Evolutionary conservation across 2,888 invertebrate genomes (phyloP), one percentile per base, ranked within the genome.

Genomic region (Callinectes sapidus): DNA sequence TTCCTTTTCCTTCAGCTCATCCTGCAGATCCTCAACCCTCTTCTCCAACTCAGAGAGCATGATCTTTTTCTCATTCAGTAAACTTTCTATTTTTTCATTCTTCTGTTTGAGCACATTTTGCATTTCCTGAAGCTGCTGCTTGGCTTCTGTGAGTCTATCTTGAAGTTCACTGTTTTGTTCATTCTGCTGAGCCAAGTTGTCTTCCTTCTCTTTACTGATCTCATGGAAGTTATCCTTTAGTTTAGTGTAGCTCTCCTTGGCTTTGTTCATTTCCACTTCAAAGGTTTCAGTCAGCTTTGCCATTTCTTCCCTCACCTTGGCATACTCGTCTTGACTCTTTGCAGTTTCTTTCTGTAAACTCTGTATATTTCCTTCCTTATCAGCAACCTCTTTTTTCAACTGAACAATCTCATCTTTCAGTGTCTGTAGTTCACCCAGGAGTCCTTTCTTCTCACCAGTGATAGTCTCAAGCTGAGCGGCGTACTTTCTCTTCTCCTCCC

Each of bases 81-180:
- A 77, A 18, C 54, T 93, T 85, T 91, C 87, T 23, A 93, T 93
- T 28, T 93, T 91, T 5, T 89, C 91, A 42, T 93, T 89, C 28
- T 89, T 91, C 39, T 54, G 86, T 39, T 61, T 89, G 23, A 93
- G 18, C 16, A 16, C n/a, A 13, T 61, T 32, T 77, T 93, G 89
- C 16, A 93, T 66, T 18, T 93, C 91, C 28, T 32, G 48, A 5
- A 92, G 28, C 28, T 87, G 39, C 5, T 66, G 35, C 1, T 28
- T 23, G 16, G 55, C 32, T 28, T 90, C 86, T n/a, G 10, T 10
- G 32, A 90, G 54, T 42, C 71, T 39, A 28, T 39, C 77, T 55
- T 90, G n/a, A 10, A 92, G 54, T 81, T 90, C 90, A 54, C 6
- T 35, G 6, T 90, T 89, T 85, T 85, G 66, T 42, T 89, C 42